Conservation (phyloP, 2,888 invertebrate genomes). For the Heliothis peltigera region DNA sequence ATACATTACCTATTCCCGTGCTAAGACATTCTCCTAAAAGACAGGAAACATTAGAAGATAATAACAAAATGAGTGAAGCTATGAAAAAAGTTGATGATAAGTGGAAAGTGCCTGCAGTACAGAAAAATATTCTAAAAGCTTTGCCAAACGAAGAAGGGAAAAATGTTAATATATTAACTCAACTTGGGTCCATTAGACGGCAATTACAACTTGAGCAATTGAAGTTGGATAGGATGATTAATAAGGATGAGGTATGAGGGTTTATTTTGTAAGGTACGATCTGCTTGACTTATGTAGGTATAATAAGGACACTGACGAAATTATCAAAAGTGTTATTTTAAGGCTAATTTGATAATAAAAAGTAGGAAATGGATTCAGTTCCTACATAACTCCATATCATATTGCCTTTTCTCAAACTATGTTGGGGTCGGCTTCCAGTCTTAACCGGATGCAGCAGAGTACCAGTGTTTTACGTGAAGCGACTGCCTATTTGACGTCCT, state of each 20-base stretch:
- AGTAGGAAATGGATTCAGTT: background rate
- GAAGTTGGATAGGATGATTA: constrained; percentile 87
- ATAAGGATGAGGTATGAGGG: constrained; percentile 61
- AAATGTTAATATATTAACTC: constrained; percentile 90
- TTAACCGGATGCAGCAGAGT: no score
- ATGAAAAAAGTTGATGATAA: constrained; percentile 84
- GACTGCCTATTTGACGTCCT: no score
- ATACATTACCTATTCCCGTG: constrained; percentile 90
- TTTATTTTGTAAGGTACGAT: background rate
- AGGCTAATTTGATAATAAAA: background rate
- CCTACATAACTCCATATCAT: no score
- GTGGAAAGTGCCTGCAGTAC: constrained; percentile 91
- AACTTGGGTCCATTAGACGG: constrained; percentile 92
- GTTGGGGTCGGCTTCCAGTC: no score
- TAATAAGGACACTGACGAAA: background rate
- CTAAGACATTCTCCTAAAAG: constrained; percentile 87
- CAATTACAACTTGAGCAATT: constrained; percentile 92
- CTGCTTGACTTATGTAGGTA: constrained; percentile 33
- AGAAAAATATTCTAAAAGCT: constrained; percentile 90
- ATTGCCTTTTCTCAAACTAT: no score
- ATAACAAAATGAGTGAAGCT: constrained; percentile 74
- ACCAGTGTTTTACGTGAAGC: no score
- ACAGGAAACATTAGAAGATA: constrained; percentile 48
- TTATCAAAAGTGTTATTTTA: no score
- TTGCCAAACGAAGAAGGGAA: constrained; percentile 84